phyloP scores from a whole-genome alignment of 1,140 invertebrate genomes.

The Drosophila ercepeae region DNA sequence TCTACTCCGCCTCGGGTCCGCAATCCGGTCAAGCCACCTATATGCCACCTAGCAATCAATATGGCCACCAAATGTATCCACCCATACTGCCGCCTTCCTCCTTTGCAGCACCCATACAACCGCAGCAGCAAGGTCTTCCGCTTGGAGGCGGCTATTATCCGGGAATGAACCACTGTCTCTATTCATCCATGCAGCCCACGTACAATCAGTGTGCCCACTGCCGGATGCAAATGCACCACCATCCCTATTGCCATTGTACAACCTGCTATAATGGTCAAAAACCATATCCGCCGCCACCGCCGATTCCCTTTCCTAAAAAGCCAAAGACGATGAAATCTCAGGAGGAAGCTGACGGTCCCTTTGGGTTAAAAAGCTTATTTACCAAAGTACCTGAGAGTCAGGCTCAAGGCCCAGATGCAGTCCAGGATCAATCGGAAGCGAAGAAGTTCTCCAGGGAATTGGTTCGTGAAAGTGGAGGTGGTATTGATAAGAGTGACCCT shows the following conservation, averaged over 20 bases:
- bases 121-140: conserved; percentile 3
- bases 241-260: conserved; percentile 15
- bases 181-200: neutral
- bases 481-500: neutral
- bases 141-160: neutral
- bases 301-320: neutral
- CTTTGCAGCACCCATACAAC: neutral
- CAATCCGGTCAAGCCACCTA: conserved; percentile 8
- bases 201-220: neutral
- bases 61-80: conserved; percentile 1
- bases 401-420: no score
- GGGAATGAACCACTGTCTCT: neutral
- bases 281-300: neutral
- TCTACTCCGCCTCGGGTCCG: neutral
- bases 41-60: neutral
- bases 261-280: conserved; percentile 2
- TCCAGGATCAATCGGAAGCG: neutral
- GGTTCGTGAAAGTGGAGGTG: conserved; percentile 5
- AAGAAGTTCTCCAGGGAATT: neutral
- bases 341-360: neutral
- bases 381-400: neutral
- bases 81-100: neutral
- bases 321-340: no score
- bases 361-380: neutral
- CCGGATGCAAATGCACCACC: conserved; percentile 1